These are phyloP conservation scores for Rhabdophis nuchalis DNA, from an alignment of 2,797 vertebrate genomes.

Conservation along the genomic window DNA sequence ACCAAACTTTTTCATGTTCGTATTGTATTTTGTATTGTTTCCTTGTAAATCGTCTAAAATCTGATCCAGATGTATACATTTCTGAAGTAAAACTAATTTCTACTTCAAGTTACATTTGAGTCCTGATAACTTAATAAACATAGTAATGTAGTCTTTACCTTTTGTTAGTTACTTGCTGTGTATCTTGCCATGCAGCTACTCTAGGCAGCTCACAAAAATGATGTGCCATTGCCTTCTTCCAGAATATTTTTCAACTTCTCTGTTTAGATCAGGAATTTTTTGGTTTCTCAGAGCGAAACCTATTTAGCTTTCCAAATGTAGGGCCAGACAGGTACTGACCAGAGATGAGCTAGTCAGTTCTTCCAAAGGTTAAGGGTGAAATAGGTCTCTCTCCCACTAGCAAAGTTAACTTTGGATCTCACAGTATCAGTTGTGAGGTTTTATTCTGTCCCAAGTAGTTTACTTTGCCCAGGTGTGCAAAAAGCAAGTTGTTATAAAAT, in stretches of 20 bases:
- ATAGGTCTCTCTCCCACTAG: background rate
- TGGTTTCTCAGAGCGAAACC: background rate
- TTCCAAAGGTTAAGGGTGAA: background rate
- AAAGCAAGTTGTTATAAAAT: background rate
- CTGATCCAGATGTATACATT: background rate
- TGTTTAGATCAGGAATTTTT: background rate
- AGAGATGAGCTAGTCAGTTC: background rate
- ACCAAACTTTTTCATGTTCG: background rate
- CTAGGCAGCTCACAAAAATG: background rate
- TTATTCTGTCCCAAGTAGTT: background rate
- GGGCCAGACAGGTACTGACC: background rate
- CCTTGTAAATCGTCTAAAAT: background rate
- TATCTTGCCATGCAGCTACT: background rate
- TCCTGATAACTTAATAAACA: background rate
- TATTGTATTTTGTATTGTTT: background rate
- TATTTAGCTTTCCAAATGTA: background rate
- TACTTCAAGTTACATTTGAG: background rate
- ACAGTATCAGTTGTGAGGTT: background rate
- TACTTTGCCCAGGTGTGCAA: background rate
- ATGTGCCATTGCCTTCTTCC: background rate
- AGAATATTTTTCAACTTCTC: background rate
- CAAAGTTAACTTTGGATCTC: background rate
- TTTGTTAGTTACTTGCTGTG: background rate
- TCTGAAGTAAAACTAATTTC: background rate
- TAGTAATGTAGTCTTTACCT: background rate